Evolutionary conservation across 2,113 vertebrate genomes (phyloP), one percentile per base, ranked within the genome.

Genomic region (Chaetodon auriga): DNA sequence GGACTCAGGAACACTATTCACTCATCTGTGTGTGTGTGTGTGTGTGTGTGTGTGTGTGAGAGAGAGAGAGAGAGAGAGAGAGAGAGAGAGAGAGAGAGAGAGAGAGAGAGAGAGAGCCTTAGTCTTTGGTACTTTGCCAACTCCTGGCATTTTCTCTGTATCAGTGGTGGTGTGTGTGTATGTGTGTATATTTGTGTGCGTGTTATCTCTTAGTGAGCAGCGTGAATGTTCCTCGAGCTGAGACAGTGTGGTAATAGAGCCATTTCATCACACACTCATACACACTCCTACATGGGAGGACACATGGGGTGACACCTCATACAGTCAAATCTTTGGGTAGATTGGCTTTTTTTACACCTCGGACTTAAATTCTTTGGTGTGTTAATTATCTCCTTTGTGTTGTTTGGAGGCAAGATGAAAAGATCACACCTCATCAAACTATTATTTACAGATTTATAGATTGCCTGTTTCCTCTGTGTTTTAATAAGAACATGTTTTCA

Each of bases 171-270:
- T 48, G 63, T 58, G 53, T 78, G 55, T 61, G 30, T 57, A 53
- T 43, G 45, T 38, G 30, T 64, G 12, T 49, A 19, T 65, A 35
- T 48, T 4, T 57, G 54, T 57, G 19, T 49, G 75, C 48, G 43
- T 68, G 54, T 85, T 70, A 80, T 85, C 71, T 80, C 51, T 64
- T 6, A 63, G 54, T 64, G 38, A 30, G 48, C 75, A 84, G 82
- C 68, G 46, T 69, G 61, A 73, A 15, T 68, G 62, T 84, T 65
- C 61, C 30, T 64, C 1, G 12, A 36, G 53, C 11, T 71, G 57
- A 61, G 41, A 65, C 36, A 60, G 43, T 43, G 45, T 68, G 53
- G 64, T 75, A 75, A 80, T 69, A 75, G 30, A 75, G 41, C 14
- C 74, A 57, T 82, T 77, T 65, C n/a, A 53, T 41, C 25, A 70